phyloP scores from a whole-genome alignment of 1,140 invertebrate genomes.

The Oryzaephilus surinamensis region DNA sequence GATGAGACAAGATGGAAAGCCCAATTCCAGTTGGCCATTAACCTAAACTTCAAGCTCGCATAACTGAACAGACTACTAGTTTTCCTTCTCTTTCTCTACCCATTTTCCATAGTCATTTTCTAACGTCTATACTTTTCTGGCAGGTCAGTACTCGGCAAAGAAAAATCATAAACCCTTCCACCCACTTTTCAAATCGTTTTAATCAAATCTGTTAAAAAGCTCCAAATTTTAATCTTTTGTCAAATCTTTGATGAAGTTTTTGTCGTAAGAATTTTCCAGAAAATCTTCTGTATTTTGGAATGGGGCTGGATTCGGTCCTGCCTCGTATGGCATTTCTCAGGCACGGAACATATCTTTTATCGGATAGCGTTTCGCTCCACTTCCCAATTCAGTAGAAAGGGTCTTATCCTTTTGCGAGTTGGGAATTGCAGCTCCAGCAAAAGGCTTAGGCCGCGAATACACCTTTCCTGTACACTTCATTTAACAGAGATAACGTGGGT shows the following conservation, averaged over 20 bases:
- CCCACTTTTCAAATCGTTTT: background rate
- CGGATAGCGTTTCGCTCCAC: slow-evolving; percentile 33
- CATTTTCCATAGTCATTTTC: slow-evolving; percentile 4
- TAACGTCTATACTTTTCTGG: slow-evolving; percentile 11
- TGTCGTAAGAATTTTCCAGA: background rate
- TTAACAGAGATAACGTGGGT: slow-evolving; percentile 35
- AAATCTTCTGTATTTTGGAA: slow-evolving; percentile 1
- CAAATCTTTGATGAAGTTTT: background rate
- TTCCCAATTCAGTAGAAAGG: slow-evolving; percentile 29
- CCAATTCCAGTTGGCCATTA: slow-evolving; percentile 34
- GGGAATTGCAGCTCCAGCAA: slow-evolving; percentile 29
- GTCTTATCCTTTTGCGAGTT: slow-evolving; percentile 29
- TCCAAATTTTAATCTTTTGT: background rate
- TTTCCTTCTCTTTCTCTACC: slow-evolving; percentile 21
- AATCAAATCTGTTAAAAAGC: background rate
- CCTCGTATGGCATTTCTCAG: slow-evolving; percentile 19
- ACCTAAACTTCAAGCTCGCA: slow-evolving; percentile 32
- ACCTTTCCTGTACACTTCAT: slow-evolving; percentile 36
- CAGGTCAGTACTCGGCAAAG: slow-evolving; percentile 3
- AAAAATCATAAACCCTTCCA: too few species aligned
- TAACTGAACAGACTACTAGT: slow-evolving; percentile 32
- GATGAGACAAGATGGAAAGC: slow-evolving; percentile 35
- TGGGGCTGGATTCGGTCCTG: slow-evolving; percentile 7
- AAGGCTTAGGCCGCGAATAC: slow-evolving; percentile 32
- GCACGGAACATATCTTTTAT: slow-evolving; percentile 30